Conservation (phyloP, 2,888 invertebrate genomes). For the Ganaspis brasiliensis region DNA sequence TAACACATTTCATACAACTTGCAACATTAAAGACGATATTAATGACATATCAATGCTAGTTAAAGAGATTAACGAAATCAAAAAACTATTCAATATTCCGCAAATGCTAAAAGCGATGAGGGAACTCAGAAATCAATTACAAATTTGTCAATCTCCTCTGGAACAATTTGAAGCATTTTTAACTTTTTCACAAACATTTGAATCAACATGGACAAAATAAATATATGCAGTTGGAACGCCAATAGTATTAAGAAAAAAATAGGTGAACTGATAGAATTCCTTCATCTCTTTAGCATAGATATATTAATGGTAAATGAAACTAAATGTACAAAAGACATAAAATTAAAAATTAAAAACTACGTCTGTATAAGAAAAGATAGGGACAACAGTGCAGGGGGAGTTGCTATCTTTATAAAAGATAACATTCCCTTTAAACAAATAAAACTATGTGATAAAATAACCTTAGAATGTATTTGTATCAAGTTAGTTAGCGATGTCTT, state of each 20-base stretch:
- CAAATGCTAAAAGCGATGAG: constrained; percentile 49
- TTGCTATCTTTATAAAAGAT: constrained; percentile 53
- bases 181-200: constrained; percentile 55
- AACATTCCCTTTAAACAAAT: constrained; percentile 43
- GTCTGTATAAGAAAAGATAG: constrained; percentile 47
- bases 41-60: neutral
- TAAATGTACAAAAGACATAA: constrained; percentile 39
- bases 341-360: constrained; percentile 45
- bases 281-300: constrained; percentile 45
- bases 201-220: constrained; percentile 52
- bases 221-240: constrained; percentile 63
- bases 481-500: constrained; percentile 51
- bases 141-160: constrained; percentile 27
- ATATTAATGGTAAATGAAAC: constrained; percentile 55
- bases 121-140: constrained; percentile 33
- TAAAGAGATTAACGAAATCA: neutral
- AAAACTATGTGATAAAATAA: constrained; percentile 23
- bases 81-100: constrained; percentile 29
- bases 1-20: neutral
- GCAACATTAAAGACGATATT: constrained; percentile 11
- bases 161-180: constrained; percentile 56
- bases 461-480: constrained; percentile 55
- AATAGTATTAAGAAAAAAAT: constrained; percentile 57
- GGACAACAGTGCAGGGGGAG: constrained; percentile 48
- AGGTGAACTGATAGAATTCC: constrained; percentile 52